A percentile compares a stretch with the other conserved stretches of the same genome.
Conservation (phyloP, 2,888 invertebrate species). For the Orgyia antiqua region DNA sequence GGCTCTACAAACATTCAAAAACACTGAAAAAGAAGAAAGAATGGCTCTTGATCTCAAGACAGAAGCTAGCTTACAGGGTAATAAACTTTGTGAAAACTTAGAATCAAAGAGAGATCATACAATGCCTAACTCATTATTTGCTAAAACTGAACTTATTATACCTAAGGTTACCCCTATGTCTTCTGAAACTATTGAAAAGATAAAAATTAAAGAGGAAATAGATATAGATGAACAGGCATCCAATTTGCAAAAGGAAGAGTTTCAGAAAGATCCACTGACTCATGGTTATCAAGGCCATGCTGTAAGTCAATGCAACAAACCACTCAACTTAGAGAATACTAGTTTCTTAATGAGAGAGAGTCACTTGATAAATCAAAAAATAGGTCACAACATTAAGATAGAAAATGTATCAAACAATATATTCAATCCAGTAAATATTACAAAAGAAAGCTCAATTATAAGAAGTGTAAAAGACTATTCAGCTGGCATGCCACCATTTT, state of each 20-base stretch:
- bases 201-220: constrained; percentile 73
- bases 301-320: constrained; percentile 55
- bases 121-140: constrained; percentile 48
- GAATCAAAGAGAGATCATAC: constrained; percentile 50
- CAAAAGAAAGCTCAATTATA: constrained; percentile 64
- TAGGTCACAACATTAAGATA: constrained; percentile 63
- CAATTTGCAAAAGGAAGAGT: constrained; percentile 67
- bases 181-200: constrained; percentile 66
- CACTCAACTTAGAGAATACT: constrained; percentile 66
- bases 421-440: constrained; percentile 64
- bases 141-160: constrained; percentile 81
- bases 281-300: constrained; percentile 63
- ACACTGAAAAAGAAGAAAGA: constrained; percentile 59
- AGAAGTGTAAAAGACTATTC: constrained; percentile 66
- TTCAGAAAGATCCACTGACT: constrained; percentile 64
- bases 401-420: constrained; percentile 63
- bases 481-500: constrained; percentile 56
- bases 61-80: constrained; percentile 34
- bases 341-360: constrained; percentile 70
- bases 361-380: constrained; percentile 66
- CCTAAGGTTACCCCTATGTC: constrained; percentile 79
- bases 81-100: constrained; percentile 47
- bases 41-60: constrained; percentile 62
- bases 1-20: constrained; percentile 50
- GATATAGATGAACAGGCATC: constrained; percentile 63